These are phyloP conservation scores for Marcusenius ussheri DNA, from an alignment of 2,113 vertebrate species.

Conservation along the genomic window DNA sequence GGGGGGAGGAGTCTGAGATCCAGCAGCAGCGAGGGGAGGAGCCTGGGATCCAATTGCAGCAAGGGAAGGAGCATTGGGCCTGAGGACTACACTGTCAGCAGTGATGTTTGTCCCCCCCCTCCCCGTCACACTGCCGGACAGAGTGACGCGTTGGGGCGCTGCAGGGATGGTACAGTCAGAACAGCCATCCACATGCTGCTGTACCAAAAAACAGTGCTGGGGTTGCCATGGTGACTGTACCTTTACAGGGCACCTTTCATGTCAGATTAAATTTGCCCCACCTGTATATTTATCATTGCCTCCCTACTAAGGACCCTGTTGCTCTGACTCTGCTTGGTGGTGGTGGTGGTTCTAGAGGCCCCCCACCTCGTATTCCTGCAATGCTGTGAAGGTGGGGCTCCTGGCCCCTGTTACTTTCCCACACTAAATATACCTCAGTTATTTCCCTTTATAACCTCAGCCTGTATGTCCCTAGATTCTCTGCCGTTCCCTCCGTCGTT, in stretches of 20 bases:
- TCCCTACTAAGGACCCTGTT: background rate
- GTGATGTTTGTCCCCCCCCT: background rate
- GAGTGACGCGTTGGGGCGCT: background rate
- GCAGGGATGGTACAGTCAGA: background rate
- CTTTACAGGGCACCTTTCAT: background rate
- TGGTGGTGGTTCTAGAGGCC: background rate
- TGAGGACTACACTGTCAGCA: background rate
- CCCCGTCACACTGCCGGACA: background rate
- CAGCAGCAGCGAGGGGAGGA: background rate
- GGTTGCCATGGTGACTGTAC: background rate
- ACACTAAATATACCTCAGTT: conserved; percentile 48
- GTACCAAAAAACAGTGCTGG: background rate
- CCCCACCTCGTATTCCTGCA: background rate
- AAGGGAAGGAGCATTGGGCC: background rate
- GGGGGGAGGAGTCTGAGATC: background rate
- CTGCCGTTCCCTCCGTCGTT: conserved; percentile 2
- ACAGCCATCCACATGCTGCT: background rate
- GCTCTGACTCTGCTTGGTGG: background rate
- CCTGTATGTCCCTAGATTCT: conserved; percentile 38
- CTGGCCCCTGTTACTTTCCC: background rate
- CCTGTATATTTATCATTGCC: background rate
- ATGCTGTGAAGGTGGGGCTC: background rate
- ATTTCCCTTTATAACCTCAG: background rate
- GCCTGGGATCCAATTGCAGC: background rate
- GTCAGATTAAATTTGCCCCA: background rate